phyloP scores from a whole-genome alignment of 2,888 invertebrate genomes.

The Cephus nigrinus region DNA sequence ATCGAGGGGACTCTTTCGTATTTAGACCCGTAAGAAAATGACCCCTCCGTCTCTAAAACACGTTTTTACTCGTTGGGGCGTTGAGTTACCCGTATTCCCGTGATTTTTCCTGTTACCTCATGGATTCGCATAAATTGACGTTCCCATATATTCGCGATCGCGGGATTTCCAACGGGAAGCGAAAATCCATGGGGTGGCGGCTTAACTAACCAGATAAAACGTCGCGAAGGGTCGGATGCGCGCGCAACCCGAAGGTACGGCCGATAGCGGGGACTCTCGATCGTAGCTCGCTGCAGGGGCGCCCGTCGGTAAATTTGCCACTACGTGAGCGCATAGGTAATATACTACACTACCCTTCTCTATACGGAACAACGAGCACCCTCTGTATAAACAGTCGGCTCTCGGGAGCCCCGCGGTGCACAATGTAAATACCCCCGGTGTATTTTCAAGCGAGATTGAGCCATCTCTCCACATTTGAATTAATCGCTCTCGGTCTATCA shows the following conservation, averaged over 20 bases:
- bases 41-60: neutral
- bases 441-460: conserved; percentile 27
- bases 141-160: neutral
- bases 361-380: neutral
- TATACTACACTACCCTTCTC: neutral
- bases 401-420: conserved; percentile 5
- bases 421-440: conserved; percentile 28
- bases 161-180: neutral
- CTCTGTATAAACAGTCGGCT: conserved; percentile 1
- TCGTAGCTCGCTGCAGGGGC: neutral
- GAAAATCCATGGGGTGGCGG: neutral
- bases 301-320: neutral
- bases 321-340: neutral
- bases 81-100: neutral
- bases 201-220: neutral
- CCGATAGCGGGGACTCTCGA: neutral
- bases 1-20: too few species aligned
- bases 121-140: neutral
- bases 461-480: conserved; percentile 27
- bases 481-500: conserved; percentile 22
- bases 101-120: neutral
- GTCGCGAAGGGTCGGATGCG: neutral
- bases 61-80: neutral
- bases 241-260: neutral
- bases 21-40: neutral